Percentiles rank a stretch among this genome's conserved stretches.
Evolutionary conservation across 2,113 vertebrate species (phyloP).

Genomic region (Capreolus pygargus): DNA sequence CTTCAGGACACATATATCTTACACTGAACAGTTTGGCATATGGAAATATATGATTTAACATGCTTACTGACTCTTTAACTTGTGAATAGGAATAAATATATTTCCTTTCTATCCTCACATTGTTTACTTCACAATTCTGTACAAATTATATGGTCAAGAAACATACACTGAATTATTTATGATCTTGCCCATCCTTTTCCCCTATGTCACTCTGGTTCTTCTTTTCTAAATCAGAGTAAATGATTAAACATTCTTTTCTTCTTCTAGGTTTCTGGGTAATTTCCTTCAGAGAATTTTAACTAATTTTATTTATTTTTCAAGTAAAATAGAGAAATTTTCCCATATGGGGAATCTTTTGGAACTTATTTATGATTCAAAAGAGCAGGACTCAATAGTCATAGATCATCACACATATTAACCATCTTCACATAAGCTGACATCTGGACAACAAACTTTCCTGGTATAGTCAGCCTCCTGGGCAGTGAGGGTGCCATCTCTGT

Average conservation of each 20-base stretch:
- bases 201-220: background rate
- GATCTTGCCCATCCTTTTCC: background rate
- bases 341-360: background rate
- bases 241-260: background rate
- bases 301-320: background rate
- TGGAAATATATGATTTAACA: background rate
- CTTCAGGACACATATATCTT: background rate
- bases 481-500: background rate
- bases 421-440: slow-evolving; percentile 34
- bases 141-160: background rate
- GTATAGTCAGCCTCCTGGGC: background rate
- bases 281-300: background rate
- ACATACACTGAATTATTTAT: background rate
- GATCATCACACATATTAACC: background rate
- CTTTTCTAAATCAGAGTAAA: background rate
- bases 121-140: background rate
- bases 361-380: background rate
- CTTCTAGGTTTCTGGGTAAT: background rate
- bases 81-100: background rate
- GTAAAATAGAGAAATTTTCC: background rate
- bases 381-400: background rate
- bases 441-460: slow-evolving; percentile 16
- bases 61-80: background rate
- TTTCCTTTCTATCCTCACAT: background rate
- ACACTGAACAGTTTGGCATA: background rate